These are phyloP conservation scores for Xenopus laevis DNA, from an alignment of 2,113 vertebrate genomes.

Conservation along the genomic window DNA sequence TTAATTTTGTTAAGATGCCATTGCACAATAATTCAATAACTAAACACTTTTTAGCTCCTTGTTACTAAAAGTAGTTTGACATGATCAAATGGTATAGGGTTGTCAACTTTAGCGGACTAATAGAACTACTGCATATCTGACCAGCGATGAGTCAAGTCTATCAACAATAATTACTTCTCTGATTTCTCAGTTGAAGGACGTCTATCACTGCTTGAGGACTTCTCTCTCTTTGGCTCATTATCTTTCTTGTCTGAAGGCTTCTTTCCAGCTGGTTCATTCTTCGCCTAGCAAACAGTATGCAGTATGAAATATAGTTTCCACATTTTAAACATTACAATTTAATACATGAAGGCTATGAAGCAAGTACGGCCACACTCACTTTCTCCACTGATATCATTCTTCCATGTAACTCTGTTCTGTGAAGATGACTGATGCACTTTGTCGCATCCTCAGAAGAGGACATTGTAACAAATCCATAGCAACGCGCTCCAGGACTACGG, in stretches of 20 bases:
- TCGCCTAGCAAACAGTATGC: slow-evolving; percentile 70
- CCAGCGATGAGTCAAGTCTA: no score
- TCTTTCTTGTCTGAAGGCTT: slow-evolving; percentile 80
- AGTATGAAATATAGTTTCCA: background rate
- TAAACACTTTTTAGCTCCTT: no score
- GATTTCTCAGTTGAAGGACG: slow-evolving; percentile 81
- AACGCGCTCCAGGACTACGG: slow-evolving; percentile 91
- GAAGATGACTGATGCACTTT: slow-evolving; percentile 87
- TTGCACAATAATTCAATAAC: no score
- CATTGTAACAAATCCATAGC: slow-evolving; percentile 97
- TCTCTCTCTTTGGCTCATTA: slow-evolving; percentile 73
- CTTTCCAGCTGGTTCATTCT: slow-evolving; percentile 92
- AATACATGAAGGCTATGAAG: background rate
- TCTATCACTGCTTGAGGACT: slow-evolving; percentile 55
- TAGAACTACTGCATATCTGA: no score
- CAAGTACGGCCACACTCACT: slow-evolving; percentile 57
- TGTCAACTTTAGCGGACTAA: no score
- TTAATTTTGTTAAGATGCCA: no score
- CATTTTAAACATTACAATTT: background rate
- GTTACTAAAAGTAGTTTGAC: no score
- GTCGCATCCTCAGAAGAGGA: slow-evolving; percentile 87
- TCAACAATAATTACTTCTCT: slow-evolving; percentile 64
- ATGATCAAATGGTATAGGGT: no score
- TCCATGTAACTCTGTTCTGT: slow-evolving; percentile 92
- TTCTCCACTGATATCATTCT: slow-evolving; percentile 97